Percentiles rank a stretch among this genome's conserved stretches.
These are phyloP conservation scores for Pachliopta kotzebuea DNA, from an alignment of 2,888 invertebrate species.

Conservation along the genomic window DNA sequence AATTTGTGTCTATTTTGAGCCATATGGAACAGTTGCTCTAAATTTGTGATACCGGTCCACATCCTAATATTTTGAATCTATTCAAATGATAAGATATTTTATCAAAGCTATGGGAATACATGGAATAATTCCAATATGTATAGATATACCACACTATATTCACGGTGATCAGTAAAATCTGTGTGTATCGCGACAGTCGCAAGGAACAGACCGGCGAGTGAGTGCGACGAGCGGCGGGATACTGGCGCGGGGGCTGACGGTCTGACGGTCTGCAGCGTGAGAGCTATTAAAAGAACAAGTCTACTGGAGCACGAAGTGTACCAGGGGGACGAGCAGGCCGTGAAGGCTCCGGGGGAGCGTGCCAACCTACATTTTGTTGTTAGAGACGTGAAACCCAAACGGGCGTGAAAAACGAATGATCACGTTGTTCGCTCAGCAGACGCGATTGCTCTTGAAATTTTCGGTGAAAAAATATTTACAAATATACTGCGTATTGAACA, in stretches of 20 bases:
- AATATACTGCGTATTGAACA: too few relatives aligned
- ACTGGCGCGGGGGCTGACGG: conserved; percentile 48
- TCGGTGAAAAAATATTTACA: too few relatives aligned
- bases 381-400: conserved; percentile 12
- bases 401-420: conserved; percentile 2
- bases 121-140: too few relatives aligned
- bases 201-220: conserved; percentile 6
- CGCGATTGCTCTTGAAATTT: too few relatives aligned
- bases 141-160: too few relatives aligned
- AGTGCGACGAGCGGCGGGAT: conserved; percentile 44
- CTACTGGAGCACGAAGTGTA: conserved; percentile 52
- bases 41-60: too few relatives aligned
- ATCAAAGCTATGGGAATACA: too few relatives aligned
- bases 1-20: too few relatives aligned
- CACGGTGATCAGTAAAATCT: background rate
- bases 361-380: conserved; percentile 31
- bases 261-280: conserved; percentile 32
- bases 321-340: conserved; percentile 48
- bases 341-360: conserved; percentile 45
- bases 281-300: conserved; percentile 57
- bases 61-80: too few relatives aligned
- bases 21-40: too few relatives aligned
- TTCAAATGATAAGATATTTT: too few relatives aligned
- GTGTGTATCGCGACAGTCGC: conserved; percentile 1
- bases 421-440: too few relatives aligned